Conservation (phyloP, 2,888 invertebrate species). For the Eupithecia dodoneata region DNA sequence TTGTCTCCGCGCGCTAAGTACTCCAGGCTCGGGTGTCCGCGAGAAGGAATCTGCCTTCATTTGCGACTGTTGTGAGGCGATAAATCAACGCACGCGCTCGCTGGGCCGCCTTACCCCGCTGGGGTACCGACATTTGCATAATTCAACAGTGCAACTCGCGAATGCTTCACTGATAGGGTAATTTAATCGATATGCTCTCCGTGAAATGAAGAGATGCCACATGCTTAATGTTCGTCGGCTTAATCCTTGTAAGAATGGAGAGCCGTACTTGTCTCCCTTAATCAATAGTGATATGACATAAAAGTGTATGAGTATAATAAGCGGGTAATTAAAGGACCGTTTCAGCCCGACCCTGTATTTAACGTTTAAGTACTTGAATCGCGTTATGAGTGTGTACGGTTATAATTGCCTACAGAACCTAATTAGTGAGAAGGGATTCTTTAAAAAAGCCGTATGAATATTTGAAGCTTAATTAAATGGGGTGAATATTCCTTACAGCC, state of each 20-base stretch:
- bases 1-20: slow-evolving; percentile 82
- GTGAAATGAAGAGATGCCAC: background rate
- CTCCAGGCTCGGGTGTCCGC: slow-evolving; percentile 78
- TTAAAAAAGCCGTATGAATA: slow-evolving; percentile 31
- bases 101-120: background rate
- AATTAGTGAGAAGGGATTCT: slow-evolving; percentile 23
- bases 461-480: slow-evolving; percentile 38
- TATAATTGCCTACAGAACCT: slow-evolving; percentile 10
- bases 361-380: background rate
- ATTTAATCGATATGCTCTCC: slow-evolving; percentile 24
- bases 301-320: background rate
- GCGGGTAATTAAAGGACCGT: background rate
- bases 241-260: background rate
- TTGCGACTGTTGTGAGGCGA: slow-evolving; percentile 78
- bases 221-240: background rate
- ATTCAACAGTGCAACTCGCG: slow-evolving; percentile 22
- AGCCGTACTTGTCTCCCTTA: background rate
- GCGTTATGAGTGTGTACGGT: slow-evolving; percentile 3
- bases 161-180: slow-evolving; percentile 20
- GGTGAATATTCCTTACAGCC: slow-evolving; percentile 38
- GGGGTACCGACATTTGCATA: slow-evolving; percentile 40
- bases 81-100: slow-evolving; percentile 68
- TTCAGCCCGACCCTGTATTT: background rate
- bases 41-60: slow-evolving; percentile 76
- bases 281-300: background rate